Conservation (phyloP, 2,113 vertebrate species). For the Dinomys branickii region DNA sequence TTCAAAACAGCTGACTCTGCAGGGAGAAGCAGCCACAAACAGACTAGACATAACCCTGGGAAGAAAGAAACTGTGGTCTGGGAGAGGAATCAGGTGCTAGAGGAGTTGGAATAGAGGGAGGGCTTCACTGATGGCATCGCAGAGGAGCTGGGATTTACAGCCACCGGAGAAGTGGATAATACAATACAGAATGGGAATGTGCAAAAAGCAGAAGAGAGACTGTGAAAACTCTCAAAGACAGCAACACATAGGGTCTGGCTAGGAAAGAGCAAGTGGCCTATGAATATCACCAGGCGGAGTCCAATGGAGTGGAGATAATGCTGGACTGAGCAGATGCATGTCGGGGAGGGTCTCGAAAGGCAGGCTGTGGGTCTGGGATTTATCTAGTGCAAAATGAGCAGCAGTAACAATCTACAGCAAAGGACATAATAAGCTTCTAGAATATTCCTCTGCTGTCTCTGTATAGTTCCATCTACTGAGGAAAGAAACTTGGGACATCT, state of each 20-base stretch:
- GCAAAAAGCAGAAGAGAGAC: neutral
- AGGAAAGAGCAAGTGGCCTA: neutral
- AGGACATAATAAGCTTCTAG: rapidly evolving
- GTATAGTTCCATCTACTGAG: neutral
- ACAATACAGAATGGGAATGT: too few relatives aligned
- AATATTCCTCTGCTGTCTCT: neutral
- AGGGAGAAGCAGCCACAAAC: neutral
- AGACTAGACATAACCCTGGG: neutral
- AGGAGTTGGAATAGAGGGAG: neutral
- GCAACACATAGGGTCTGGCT: neutral
- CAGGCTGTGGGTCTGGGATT: neutral
- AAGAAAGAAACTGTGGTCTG: neutral
- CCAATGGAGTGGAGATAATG: rapidly evolving
- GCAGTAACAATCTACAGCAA: too few relatives aligned
- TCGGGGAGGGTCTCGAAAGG: neutral
- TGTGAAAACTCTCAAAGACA: neutral
- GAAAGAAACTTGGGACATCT: neutral
- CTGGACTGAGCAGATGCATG: neutral
- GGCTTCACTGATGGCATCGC: neutral
- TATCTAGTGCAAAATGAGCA: neutral
- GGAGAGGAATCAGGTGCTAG: neutral
- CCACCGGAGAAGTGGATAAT: rapidly evolving
- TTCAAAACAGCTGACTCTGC: neutral
- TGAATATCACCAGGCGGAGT: rapidly evolving
- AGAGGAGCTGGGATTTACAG: neutral